These are phyloP conservation scores for Zonitis immaculata DNA, from an alignment of 2,888 invertebrate species.

Conservation along the genomic window DNA sequence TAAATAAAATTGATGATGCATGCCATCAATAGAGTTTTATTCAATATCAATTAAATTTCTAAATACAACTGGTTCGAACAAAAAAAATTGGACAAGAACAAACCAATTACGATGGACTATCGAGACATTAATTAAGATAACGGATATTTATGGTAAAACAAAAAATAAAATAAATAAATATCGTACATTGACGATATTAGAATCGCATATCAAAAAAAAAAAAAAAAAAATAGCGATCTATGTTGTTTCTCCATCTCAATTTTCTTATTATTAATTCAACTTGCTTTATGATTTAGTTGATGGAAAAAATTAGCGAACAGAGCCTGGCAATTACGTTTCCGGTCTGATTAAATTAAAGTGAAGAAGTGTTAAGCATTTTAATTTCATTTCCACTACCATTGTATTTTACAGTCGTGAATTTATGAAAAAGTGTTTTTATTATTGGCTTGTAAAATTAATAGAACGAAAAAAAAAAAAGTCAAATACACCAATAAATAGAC, in stretches of 20 bases:
- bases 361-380: conserved; percentile 46
- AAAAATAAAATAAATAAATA: neutral
- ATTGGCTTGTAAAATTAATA: conserved; percentile 19
- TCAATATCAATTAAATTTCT: too few species aligned
- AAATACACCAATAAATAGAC: conserved; percentile 12
- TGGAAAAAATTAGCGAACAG: conserved; percentile 44
- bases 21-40: too few species aligned
- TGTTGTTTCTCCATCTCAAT: too few species aligned
- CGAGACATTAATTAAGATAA: conserved; percentile 1
- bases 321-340: conserved; percentile 42
- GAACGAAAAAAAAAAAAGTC: conserved; percentile 12
- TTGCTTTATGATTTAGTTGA: conserved; percentile 38
- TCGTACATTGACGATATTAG: neutral
- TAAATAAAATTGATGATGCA: too few species aligned
- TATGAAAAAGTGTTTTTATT: conserved; percentile 38
- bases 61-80: too few species aligned
- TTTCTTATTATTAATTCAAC: too few species aligned
- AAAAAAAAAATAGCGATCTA: conserved; percentile 24
- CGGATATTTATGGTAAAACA: neutral
- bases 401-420: conserved; percentile 35
- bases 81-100: neutral
- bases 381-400: conserved; percentile 41
- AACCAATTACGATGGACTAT: neutral
- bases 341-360: conserved; percentile 46
- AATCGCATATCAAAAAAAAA: neutral